Evolutionary conservation across 2,797 vertebrate species (phyloP), one percentile per base, ranked within the genome.

Genomic region (Poliocrania exsul): DNA sequence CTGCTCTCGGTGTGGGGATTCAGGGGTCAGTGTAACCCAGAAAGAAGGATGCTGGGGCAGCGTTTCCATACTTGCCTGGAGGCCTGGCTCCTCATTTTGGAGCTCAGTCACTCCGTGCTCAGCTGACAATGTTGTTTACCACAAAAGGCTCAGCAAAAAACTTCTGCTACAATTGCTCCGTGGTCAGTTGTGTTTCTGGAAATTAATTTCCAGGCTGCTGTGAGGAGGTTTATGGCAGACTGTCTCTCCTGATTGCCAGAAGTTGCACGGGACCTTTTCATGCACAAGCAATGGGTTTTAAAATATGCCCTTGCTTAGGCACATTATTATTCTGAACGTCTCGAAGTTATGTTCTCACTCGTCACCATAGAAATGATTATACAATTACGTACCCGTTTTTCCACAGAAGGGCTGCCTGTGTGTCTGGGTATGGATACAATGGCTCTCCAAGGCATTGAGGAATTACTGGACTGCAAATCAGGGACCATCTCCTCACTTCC

Each of bases 331-430:
- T 97, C 87, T 75, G 91, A 96, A 97, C 90, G 83, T 67, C 86
- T 96, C 88, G 25, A 93, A 96, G 90, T 95, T 94, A 86, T 62
- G 46, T 85, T 96, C 95, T 95, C 75, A 65, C 74, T 82, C 67
- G 95, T 97, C 70, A 14, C 91, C 90, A 96, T 95, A 96, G 95
- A 98, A 97, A 97, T 96, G 60, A 79, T 96, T 95, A 94, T 70
- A 94, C 93, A 95, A 81, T 84, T 93, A 90, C 62, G 74, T 81
- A 77, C 46, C 91, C 40, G 9, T 92, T 90, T 57, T 61, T 94
- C 83, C 93, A 51, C 83, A 71, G 81, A 53, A 89, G 93, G 89
- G 64, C 86, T 93, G 83, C 60, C 89, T 96, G 81, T 28, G 5
- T 81, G 75, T 53, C 91, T 92, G 79, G 64, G 47, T 69, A 75